Conservation (phyloP, 2,888 invertebrate species). For the Acleris cristana region DNA sequence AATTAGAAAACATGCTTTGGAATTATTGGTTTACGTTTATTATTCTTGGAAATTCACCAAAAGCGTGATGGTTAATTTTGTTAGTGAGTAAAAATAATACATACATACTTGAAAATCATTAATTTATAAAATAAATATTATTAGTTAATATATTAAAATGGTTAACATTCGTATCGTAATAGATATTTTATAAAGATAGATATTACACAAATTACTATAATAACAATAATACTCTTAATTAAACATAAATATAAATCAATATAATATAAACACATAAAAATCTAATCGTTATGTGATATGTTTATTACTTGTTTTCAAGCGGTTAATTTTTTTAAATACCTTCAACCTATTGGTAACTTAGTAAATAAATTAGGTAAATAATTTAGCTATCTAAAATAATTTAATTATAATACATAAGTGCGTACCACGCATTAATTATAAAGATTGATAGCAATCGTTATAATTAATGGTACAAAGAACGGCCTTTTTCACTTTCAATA, state of each 20-base stretch:
- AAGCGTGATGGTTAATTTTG: conserved; percentile 26
- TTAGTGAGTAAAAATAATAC: conserved; percentile 16
- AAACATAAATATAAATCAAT: conserved; percentile 18
- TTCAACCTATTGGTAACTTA: conserved; percentile 26
- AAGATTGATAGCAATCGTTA: neutral
- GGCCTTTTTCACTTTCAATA: neutral
- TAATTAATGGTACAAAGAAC: neutral
- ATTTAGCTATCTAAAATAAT: conserved; percentile 11
- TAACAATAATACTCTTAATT: neutral
- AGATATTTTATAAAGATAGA: neutral
- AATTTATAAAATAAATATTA: conserved; percentile 13
- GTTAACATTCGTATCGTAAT: neutral
- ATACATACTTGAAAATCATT: conserved; percentile 3
- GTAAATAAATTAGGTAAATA: neutral
- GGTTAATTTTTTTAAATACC: conserved; percentile 21
- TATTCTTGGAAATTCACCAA: conserved; percentile 26
- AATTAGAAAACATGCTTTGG: conserved; percentile 26
- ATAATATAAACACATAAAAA: conserved; percentile 1
- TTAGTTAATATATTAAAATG: conserved; percentile 3
- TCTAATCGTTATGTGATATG: conserved; percentile 29
- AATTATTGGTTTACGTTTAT: conserved; percentile 28
- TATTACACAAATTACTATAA: neutral
- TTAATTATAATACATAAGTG: neutral
- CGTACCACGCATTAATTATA: neutral
- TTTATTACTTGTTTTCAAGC: conserved; percentile 27